Evolutionary conservation across 2,113 vertebrate species (phyloP), one percentile per base, ranked within the genome.

Genomic region (Microtus pennsylvanicus): DNA sequence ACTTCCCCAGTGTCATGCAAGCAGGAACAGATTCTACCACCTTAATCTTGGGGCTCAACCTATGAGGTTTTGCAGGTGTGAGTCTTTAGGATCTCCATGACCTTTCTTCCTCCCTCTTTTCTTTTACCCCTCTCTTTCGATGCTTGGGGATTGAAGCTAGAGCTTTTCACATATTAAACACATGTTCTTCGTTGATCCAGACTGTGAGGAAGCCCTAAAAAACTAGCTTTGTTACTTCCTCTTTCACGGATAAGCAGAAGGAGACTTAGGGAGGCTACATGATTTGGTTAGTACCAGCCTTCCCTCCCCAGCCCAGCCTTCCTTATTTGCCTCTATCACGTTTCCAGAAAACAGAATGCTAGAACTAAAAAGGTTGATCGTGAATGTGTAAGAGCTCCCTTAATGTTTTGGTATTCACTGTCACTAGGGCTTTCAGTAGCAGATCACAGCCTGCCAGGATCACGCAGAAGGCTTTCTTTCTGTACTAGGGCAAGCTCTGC

Each of bases 361-460:
- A 65, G 88, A 87, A 82, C 22, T 80, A 75, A 90, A 87, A 96
- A 87, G 47, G 61, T 42, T 33, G 67, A 81, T 61, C 85, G 72
- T 26, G 81, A 86, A 76, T 86, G 42, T 72, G 87, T 77, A 83
- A 35, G 38, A 45, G 33, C 38, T 50, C 26, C 35, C 16, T 72
- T 67, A 65, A 78, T 67, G 80, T 22, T 77, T 90, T 65, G 19
- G 75, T 35, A 76, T 7, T 82, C 55, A 35, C 1, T 30, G 38
- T 63, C 33, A 67, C 55, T 52, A 33, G 1, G 33, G 38, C 50
- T 95, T 88, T 92, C 77, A 74, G 67, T 14, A 72, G 38, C 38
- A 61, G 47, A 52, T 87, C 30, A 22, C 33, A 75, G 72, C 58
- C 2, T 35, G 13, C 26, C 5, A 9, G 10, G 22, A 14, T 19